Base-by-base conservation (phyloP, 2,113 vertebrate species). In the Podilymbus podiceps region DNA sequence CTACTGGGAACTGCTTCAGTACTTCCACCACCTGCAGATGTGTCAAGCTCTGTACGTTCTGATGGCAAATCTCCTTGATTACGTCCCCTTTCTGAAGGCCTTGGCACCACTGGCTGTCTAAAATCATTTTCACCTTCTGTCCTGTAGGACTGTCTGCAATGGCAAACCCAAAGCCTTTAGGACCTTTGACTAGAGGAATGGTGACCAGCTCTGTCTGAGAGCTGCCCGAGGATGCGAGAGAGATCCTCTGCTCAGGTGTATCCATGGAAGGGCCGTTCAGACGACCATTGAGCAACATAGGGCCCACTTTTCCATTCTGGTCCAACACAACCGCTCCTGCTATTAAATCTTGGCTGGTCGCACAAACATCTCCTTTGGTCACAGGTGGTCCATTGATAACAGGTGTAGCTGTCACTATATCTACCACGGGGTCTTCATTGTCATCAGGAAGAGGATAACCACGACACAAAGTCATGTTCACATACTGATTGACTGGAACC, bases 111-210 rank as follows among this genome's bases (percentile, higher is more conserved):
- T 99, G 99, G 27, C 99, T 99, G 40, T 99, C 99, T 97, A 99
- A 95, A 97, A 99, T 99, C 99, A 99, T 99, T 97, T 99, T 99
- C 89, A 99, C 99, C 97, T 99, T 99, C 92, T 99, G 99, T 27
- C 99, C 99, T 25, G 99, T 97, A 10, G 99, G 98, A 85, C 99
- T 99, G 93, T 99, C 99, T 2, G 99, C 99, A 47, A 99, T 99
- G 78, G 99, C 99, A 76, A 99, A 99, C 53, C 99, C 99, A 53
- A 99, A 99, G 16, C 99, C 99, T 60, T 99, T 99, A 0, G 99
- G 99, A 19, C 99, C 99, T 95, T 99, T 99, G n/a, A 99, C 74
- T 81, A 99, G 95, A 28, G 99, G 98, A 82, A 99, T 97, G 81
- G 99, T 99, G 84, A 99, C 98, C 90, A 99, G 98, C 98, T 99